Evolutionary conservation across 30 jellyfish, hydroid and myxozoan genomes (phyloP).

Genomic region (Nemopilema nomurai): DNA sequence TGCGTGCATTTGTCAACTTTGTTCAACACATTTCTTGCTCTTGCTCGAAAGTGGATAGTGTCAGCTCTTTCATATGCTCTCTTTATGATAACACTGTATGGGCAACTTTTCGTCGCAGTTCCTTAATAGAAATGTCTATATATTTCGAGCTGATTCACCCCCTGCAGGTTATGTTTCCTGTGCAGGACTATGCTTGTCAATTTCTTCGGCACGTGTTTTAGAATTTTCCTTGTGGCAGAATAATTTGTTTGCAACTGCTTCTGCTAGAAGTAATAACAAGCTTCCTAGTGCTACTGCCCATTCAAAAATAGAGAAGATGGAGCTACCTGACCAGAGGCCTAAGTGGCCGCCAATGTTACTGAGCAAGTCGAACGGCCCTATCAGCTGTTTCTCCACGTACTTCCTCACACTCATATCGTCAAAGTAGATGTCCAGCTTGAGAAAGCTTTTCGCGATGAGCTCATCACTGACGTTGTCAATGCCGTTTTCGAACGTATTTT

Average conservation of each 20-base stretch:
- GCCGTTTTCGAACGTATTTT: background rate
- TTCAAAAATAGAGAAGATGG: background rate
- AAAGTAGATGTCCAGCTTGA: background rate
- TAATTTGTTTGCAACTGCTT: background rate
- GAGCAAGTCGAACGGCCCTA: background rate
- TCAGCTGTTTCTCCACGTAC: background rate
- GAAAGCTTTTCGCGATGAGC: background rate
- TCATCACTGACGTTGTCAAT: background rate
- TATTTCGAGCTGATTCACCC: too few species aligned
- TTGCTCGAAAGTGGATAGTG: too few species aligned
- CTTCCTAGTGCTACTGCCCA: background rate
- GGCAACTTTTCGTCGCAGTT: too few species aligned
- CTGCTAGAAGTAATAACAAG: background rate
- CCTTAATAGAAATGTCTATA: too few species aligned
- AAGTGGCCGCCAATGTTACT: background rate
- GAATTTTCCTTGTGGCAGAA: background rate
- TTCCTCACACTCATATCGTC: background rate
- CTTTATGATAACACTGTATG: too few species aligned
- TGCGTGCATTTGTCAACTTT: too few species aligned
- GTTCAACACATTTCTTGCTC: too few species aligned
- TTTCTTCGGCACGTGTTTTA: background rate
- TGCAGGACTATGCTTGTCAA: background rate
- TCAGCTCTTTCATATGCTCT: too few species aligned
- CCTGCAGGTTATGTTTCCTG: too few species aligned
- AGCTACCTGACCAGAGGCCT: background rate